Percentiles rank a stretch among this genome's conserved stretches.
These are phyloP conservation scores for Zosterops pallidus DNA, from an alignment of 2,113 vertebrate genomes.

Conservation along the genomic window DNA sequence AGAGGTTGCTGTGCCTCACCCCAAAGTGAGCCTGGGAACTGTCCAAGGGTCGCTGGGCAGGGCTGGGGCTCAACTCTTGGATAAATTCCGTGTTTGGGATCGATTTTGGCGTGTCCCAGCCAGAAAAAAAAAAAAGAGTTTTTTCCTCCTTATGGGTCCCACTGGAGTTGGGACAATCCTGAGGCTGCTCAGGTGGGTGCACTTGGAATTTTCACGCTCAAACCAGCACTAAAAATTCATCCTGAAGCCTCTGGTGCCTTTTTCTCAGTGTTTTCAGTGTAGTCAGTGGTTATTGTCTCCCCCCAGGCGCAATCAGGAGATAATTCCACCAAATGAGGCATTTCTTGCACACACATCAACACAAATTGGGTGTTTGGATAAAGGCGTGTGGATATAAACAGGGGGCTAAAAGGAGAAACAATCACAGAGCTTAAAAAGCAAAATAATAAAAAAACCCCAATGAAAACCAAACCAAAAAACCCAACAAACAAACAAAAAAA, in stretches of 20 bases:
- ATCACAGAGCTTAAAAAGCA: too few species aligned
- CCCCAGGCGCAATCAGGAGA: too few species aligned
- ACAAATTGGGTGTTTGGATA: too few species aligned
- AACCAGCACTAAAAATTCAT: neutral
- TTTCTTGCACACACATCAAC: too few species aligned
- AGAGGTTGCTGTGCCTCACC: neutral
- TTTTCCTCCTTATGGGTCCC: neutral
- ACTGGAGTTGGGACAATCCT: neutral
- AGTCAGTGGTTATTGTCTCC: too few species aligned
- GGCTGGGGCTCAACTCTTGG: neutral
- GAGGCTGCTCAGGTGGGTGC: neutral
- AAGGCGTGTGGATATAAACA: too few species aligned
- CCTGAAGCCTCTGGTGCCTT: neutral
- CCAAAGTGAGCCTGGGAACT: neutral
- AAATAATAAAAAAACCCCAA: too few species aligned
- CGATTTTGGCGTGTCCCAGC: neutral
- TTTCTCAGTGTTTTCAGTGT: neutral
- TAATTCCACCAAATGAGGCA: too few species aligned
- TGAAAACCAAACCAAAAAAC: too few species aligned
- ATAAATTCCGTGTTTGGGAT: neutral
- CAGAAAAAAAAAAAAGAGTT: too few species aligned
- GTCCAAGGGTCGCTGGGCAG: neutral
- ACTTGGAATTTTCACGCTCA: neutral
- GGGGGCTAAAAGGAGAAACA: too few species aligned
- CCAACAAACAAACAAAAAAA: too few species aligned